Evolutionary conservation across 2,797 vertebrate species (phyloP).

Genomic region (Peromyscus eremicus): DNA sequence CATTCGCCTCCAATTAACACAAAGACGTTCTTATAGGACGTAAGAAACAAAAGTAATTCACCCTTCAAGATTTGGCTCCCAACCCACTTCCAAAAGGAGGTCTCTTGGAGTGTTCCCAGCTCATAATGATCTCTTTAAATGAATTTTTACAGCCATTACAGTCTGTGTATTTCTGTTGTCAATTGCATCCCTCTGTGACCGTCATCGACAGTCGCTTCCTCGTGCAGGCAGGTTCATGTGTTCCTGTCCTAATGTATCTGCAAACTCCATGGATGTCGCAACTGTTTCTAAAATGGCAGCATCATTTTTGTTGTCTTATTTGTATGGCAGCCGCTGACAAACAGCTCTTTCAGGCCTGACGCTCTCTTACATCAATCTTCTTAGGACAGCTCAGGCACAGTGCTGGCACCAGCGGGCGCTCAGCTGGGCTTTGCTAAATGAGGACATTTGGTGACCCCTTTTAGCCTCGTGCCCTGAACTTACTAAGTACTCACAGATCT

Average conservation of each 20-base stretch:
- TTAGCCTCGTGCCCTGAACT: slow-evolving; percentile 20
- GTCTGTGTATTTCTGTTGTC: slow-evolving; percentile 46
- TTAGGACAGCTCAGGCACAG: background rate
- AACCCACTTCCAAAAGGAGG: slow-evolving; percentile 55
- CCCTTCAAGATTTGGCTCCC: slow-evolving; percentile 51
- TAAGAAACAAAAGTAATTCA: slow-evolving; percentile 64
- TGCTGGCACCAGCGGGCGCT: background rate
- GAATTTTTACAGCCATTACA: slow-evolving; percentile 2
- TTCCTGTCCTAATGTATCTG: background rate
- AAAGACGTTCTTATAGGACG: slow-evolving; percentile 52
- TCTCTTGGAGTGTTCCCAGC: slow-evolving; percentile 30
- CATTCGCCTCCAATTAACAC: slow-evolving; percentile 36
- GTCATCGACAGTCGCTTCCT: background rate
- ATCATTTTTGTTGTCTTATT: slow-evolving; percentile 12
- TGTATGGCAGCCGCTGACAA: slow-evolving; percentile 39
- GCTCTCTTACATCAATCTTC: background rate
- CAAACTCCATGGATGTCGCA: background rate
- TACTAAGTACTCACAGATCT: slow-evolving; percentile 59
- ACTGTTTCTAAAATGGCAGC: slow-evolving; percentile 11
- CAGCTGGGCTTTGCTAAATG: slow-evolving; percentile 24
- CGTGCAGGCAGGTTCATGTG: background rate
- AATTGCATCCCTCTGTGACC: background rate
- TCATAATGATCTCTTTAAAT: slow-evolving; percentile 50
- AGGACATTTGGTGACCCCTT: slow-evolving; percentile 24
- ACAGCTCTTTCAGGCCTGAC: background rate